Percentiles rank a stretch among this genome's conserved stretches.
Evolutionary conservation across 2,888 invertebrate species (phyloP).

Genomic region (Mycalesis mineus): DNA sequence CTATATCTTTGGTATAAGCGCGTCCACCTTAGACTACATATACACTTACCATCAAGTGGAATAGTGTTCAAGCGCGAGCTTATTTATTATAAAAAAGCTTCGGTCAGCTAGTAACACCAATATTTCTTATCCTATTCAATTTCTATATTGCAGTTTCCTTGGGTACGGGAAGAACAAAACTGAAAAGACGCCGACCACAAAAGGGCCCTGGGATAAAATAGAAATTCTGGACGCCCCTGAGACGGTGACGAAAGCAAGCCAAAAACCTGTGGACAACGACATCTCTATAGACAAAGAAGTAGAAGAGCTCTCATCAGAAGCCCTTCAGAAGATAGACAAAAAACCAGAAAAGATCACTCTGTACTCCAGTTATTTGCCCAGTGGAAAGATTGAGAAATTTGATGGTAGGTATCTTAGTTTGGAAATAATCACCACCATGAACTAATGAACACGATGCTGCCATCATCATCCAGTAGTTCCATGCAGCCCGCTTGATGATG

Average conservation of each 20-base stretch:
- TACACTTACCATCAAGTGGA: too few species aligned
- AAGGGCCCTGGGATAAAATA: conserved; percentile 42
- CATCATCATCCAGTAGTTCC: too few species aligned
- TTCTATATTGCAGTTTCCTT: conserved; percentile 50
- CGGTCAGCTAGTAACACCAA: too few species aligned
- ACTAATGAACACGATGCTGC: too few species aligned
- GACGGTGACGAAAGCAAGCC: conserved; percentile 35
- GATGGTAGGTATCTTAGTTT: not conserved
- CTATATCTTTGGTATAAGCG: too few species aligned
- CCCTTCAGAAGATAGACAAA: conserved; percentile 42
- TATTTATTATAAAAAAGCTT: too few species aligned
- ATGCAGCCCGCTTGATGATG: too few species aligned
- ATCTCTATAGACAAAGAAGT: conserved; percentile 49
- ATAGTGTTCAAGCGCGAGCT: too few species aligned
- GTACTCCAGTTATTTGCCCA: conserved; percentile 52
- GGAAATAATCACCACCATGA: not conserved
- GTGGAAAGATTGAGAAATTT: conserved; percentile 25
- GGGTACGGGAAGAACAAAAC: conserved; percentile 45
- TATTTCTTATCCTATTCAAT: not conserved
- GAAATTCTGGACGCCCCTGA: conserved; percentile 52
- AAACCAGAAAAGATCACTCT: conserved; percentile 65
- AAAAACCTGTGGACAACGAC: conserved; percentile 48
- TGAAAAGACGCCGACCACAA: conserved; percentile 37
- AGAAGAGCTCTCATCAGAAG: conserved; percentile 58
- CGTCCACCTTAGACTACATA: too few species aligned